Evolutionary conservation across 2,113 vertebrate genomes (phyloP), one percentile per base, ranked within the genome.

Genomic region (Spermophilus dauricus): DNA sequence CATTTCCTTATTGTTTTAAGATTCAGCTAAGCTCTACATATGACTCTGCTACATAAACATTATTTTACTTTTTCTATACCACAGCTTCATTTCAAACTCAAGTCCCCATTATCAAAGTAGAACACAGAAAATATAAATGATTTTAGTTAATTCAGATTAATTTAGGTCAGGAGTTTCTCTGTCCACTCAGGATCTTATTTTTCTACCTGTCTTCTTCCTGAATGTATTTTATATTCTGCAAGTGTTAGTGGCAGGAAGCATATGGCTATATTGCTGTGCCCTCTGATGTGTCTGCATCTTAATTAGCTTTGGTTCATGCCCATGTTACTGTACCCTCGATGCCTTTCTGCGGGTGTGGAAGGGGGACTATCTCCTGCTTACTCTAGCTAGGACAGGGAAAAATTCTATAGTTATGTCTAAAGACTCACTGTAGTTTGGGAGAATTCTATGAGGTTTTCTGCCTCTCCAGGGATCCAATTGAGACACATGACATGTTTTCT

Each of bases 221-320:
- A 22, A 32, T 63, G 91, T 30, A 20, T 18, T 72, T 91, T 82
- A 75, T 56, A 16, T 70, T 58, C 56, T 81, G 39, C 6, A 61
- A 48, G 3, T 42, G 8, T 7, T 37, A 2, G n/a, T 39, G 5
- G 13, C 11, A 24, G 18, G 48, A 2, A 63, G 16, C 13, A 58
- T 24, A 18, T 61, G 20, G 45, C 12, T 3, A 37, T 1, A 0
- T 53, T 2, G 0, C 56, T 10, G 2, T 34, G 26, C 34, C 45
- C 16, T 34, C 16, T 30, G 77, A 37, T 13, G 13, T 7, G 1
- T 30, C 16, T 17, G 39, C 14, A 72, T 4, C 11, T 14, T 18
- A 8, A 26, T 28, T 16, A 53, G 80, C 4, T 6, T 0, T 20
- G 53, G 63, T 32, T 3, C 22, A 20, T 0, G 26, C 0, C 0